A percentile compares a stretch with the other conserved stretches of the same genome.
Evolutionary conservation across 2,113 vertebrate species (phyloP).

Genomic region (Nannospalax galili): DNA sequence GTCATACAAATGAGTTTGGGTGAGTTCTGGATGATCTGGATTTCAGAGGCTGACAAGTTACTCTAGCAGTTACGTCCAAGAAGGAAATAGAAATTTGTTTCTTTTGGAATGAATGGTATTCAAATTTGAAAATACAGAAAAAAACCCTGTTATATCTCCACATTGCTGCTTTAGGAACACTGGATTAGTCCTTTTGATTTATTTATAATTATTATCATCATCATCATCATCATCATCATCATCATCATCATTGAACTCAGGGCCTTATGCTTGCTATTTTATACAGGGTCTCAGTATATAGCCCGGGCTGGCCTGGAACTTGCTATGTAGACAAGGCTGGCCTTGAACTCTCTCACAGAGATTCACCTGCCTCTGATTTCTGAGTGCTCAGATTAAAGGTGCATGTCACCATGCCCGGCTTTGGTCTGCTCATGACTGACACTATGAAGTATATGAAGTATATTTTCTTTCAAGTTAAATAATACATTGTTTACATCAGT

Average conservation of each 20-base stretch:
- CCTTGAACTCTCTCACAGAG: too few relatives aligned
- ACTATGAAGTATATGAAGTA: not conserved
- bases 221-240: too few relatives aligned
- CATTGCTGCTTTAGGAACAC: not conserved
- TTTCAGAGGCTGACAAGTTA: not conserved
- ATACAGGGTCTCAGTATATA: too few relatives aligned
- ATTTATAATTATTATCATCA: not conserved
- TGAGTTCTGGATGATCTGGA: not conserved
- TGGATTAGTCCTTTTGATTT: not conserved
- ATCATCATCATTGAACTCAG: too few relatives aligned
- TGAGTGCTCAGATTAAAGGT: too few relatives aligned
- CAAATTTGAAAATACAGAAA: not conserved
- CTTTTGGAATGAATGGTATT: not conserved
- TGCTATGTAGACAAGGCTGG: too few relatives aligned
- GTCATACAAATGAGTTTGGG: not conserved
- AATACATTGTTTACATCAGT: not conserved
- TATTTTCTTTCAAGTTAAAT: not conserved
- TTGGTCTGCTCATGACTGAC: not conserved
- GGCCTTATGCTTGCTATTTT: too few relatives aligned
- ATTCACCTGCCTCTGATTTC: too few relatives aligned
- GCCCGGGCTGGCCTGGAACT: too few relatives aligned
- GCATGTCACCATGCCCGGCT: too few relatives aligned
- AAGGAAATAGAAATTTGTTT: not conserved
- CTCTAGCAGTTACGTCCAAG: not conserved
- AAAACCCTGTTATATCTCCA: not conserved